Base-by-base conservation (phyloP, 2,113 vertebrate species). In the Rattus rattus region DNA sequence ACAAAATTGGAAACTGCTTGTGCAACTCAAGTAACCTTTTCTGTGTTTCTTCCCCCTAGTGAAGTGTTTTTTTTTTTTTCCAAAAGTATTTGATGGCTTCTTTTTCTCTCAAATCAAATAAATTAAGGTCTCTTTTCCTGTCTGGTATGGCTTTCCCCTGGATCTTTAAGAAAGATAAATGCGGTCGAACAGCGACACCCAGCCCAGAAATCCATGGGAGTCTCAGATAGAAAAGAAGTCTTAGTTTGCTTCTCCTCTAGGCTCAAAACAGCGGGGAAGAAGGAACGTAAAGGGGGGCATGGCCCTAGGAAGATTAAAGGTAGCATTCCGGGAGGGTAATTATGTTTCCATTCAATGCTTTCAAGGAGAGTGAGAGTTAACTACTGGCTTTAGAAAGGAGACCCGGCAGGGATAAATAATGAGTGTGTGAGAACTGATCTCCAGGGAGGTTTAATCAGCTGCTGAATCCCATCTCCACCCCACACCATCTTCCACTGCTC, bases 101-200 rank as follows among this genome's bases (percentile, higher is more conserved):
- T 43, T 94, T 95, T 67, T 56, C n/a, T 89, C 17, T 47, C 5
- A n/a, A 93, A 93, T 69, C 49, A 97, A 97, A 83, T 70, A 61
- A 96, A 89, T 80, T 70, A 89, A 81, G 69, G 93, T 90, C 76
- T 93, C 7, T 92, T 94, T 90, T 88, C 8, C 75, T 87, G 91
- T 96, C 76, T 76, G 89, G 88, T 69, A 88, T 94, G 59, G 97
- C 39, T 94, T 72, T 87, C 28, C 36, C 80, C 39, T 90, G 86
- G 24, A 30, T 88, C 65, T 92, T 89, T 93, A 56, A 92, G 56
- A 96, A 96, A 96, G 59, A 73, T 70, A 97, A 98, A 97, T 84
- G 96, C 47, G 97, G 96, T 79, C 90, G 89, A 97, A 98, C 92
- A 97, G 97, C 2, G 86, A 98, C 97, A 98, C 90, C 91, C 94